Evolutionary conservation across 2,797 vertebrate genomes (phyloP), one percentile per base, ranked within the genome.

Genomic region (Taeniopygia guttata): DNA sequence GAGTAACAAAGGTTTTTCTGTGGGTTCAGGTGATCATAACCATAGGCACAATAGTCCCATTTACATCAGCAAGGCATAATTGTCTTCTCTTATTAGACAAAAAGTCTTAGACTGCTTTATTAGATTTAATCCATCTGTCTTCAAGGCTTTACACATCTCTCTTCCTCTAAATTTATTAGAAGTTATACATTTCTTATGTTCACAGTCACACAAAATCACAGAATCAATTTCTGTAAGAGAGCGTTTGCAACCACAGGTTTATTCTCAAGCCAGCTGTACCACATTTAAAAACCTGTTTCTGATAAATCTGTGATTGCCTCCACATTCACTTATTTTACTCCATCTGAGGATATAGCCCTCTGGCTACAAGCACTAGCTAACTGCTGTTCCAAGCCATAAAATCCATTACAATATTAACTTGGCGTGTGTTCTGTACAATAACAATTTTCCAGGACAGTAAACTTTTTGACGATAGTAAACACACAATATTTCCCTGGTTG

Each of bases 401-500:
- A 91, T 84, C 82, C 80, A 81, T 96, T 91, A 91, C 79, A 79
- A 72, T 95, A 91, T 95, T 96, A 84, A 84, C 94, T 95, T 97
- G 96, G 94, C 85, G 89, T 72, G 77, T 92, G 80, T 72, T 96
- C 85, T 8, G 14, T 73, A 77, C 62, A 85, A 87, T 93, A 93
- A 95, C 90, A 90, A 62, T 94, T 95, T 96, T 95, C 89, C 87
- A 90, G 87, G 91, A 88, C 60, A 90, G 78, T 93, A 90, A 96
- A 95, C 54, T 93, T 94, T 96, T 95, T 91, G 89, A 90, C 82
- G 73, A 73, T 92, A 96, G 89, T 96, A 96, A 96, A 96, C 34
- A 85, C 72, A 49, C 45, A 81, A 34, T 91, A 89, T 95, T 93
- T 96, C 94, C 94, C 94, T 79, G 49, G 83, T 83, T 93, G 72